A percentile compares a stretch with the other conserved stretches of the same genome.
phyloP scores from a whole-genome alignment of 2,888 invertebrate species.

The Masnerella sp. region DNA sequence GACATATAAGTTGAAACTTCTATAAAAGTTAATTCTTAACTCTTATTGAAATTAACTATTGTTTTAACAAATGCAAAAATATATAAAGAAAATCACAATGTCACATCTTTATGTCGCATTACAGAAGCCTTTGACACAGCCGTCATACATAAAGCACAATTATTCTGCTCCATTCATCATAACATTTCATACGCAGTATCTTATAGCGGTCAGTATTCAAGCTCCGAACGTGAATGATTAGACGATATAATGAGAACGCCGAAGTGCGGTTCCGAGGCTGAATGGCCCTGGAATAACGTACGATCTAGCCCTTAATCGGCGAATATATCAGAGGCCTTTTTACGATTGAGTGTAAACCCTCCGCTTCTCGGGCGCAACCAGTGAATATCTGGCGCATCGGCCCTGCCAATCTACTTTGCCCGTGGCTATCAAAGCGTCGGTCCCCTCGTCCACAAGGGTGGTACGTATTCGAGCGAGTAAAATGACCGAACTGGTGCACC shows the following conservation, averaged over 20 bases:
- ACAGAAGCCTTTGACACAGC: neutral
- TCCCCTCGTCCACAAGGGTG: slow-evolving; percentile 64
- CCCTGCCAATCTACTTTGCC: slow-evolving; percentile 73
- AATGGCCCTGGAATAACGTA: slow-evolving; percentile 49
- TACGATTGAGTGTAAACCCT: slow-evolving; percentile 71
- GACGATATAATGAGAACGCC: slow-evolving; percentile 31
- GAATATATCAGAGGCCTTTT: slow-evolving; percentile 63
- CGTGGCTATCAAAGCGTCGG: slow-evolving; percentile 73
- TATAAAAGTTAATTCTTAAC: too few relatives aligned
- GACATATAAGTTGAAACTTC: too few relatives aligned
- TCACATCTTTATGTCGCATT: too few relatives aligned
- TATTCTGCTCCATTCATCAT: neutral
- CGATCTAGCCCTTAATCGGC: slow-evolving; percentile 59
- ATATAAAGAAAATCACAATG: too few relatives aligned
- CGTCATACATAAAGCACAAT: neutral
- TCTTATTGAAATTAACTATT: too few relatives aligned
- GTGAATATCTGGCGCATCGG: slow-evolving; percentile 73
- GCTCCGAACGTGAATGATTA: slow-evolving; percentile 22
- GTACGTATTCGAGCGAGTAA: slow-evolving; percentile 72
- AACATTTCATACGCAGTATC: slow-evolving; percentile 16
- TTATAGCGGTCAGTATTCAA: slow-evolving; percentile 15
- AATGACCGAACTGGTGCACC: slow-evolving; percentile 71
- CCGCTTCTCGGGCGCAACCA: slow-evolving; percentile 68
- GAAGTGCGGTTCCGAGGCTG: slow-evolving; percentile 35
- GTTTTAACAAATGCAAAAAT: too few relatives aligned